Base-by-base conservation (phyloP, 2,797 vertebrate species). In the Limnodromus scolopaceus region DNA sequence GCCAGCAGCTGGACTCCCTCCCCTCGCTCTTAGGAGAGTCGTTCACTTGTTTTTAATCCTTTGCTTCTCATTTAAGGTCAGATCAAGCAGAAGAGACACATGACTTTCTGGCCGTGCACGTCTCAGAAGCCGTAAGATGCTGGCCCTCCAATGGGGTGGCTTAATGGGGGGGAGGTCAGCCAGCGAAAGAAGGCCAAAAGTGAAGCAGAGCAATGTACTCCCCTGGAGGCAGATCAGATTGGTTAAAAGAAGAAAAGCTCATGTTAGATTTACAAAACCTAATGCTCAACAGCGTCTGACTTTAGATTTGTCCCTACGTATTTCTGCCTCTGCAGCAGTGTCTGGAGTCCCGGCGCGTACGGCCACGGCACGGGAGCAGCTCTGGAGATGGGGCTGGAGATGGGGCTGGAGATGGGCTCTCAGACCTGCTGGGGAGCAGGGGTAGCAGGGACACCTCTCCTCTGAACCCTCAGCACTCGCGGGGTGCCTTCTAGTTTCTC, bases 31-130 rank as follows among this genome's bases (percentile, higher is more conserved):
- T 88, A 89, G 34, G 38, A 91, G 34, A 89, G 81, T 36, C 18
- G 78, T 93, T 85, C 89, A 34, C 93, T 94, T 95, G 71, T 8
- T 92, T 95, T 90, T 90, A 96, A 95, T 96, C 86, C 45, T 89
- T 84, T 85, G 74, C 27, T 54, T 85, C 68, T 89, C 34, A 84
- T 92, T 95, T 89, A 92, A 92, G 86, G 70, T 91, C 81, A 95
- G 77, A 94, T 43, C 53, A 95, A 91, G 88, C 34, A 92, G 87
- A 95, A 96, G 91, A 93, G 71, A 85, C 86, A 89, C 77, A 80
- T 87, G 80, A 92, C 38, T 89, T 95, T 78, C 80, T 94, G 90
- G 34, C 55, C 7, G 3, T 36, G 75, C 16, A 11, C 74, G 25
- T 80, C 60, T 82, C 43, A 84, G 74, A 61, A 92, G 41, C 24